Evolutionary conservation across 2,888 invertebrate species (phyloP), one percentile per base, ranked within the genome.

Genomic region (Gymnoscelis rufifasciata): DNA sequence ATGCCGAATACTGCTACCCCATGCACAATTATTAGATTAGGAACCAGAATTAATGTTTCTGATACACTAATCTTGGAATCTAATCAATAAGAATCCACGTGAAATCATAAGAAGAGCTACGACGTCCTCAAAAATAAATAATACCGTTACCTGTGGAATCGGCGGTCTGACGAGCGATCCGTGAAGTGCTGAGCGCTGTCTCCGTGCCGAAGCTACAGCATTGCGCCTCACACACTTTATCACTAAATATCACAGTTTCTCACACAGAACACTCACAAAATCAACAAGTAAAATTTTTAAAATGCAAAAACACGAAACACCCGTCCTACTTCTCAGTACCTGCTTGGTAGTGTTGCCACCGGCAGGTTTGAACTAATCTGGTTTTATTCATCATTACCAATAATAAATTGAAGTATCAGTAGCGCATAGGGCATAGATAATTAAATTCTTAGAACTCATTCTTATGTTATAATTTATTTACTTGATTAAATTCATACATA

Each of bases 91-190:
- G 59, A 62, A 47, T 51, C 56, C 61, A 66, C 59, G 65, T 64
- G 59, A 60, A 56, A 58, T 61, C 51, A 66, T 61, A 61, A 62
- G 46, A 56, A 65, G 67, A 68, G 60, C 68, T 74, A 73, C 76
- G 70, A 84, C 83, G 84, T 84, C 72, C 79, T 78, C 83, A 81
- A 77, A 80, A 78, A 77, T 74, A 80, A 76, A 82, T 68, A 70
- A 64, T 87, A 83, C 87, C 87, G 87, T 87, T 87, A 87, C 86
- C 87, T 87, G 77, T 70, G 67, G 66, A 69, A 69, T 73, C 61
- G 64, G 71, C 64, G 68, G 64, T 58, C 65, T 64, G 60, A 59
- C 57, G 64, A 63, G 54, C 61, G 66, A 54, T 64, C 61, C 58
- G 64, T 61, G 61, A 60, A 60, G 60, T 66, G 62, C 63, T 59